These are phyloP conservation scores for Tetramorium bicarinatum DNA, from an alignment of 2,888 invertebrate species.

Conservation along the genomic window DNA sequence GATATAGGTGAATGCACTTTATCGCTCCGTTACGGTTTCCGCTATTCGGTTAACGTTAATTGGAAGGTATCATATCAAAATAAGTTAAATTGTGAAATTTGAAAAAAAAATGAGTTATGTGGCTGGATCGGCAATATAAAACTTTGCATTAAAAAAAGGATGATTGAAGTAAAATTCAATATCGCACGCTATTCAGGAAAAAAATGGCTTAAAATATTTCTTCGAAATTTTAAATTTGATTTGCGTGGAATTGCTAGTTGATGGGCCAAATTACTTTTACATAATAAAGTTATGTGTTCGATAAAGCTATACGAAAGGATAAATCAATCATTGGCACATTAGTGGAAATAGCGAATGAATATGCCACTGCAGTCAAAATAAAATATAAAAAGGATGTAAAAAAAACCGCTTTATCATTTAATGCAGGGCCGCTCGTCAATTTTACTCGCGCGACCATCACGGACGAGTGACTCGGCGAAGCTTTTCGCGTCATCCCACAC, in stretches of 20 bases:
- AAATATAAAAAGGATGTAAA: conserved; percentile 24
- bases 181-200: not conserved
- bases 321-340: conserved; percentile 33
- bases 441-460: conserved; percentile 45
- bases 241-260: not conserved
- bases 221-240: conserved; percentile 39
- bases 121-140: not conserved
- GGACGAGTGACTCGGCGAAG: conserved; percentile 45
- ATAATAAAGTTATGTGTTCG: conserved; percentile 20
- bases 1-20: not conserved
- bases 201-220: conserved; percentile 29
- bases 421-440: conserved; percentile 53
- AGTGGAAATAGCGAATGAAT: conserved; percentile 33
- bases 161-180: conserved; percentile 18
- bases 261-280: conserved; percentile 32
- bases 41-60: conserved; percentile 19
- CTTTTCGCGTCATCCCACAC: conserved; percentile 50
- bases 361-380: conserved; percentile 25
- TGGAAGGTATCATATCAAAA: conserved; percentile 21
- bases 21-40: conserved; percentile 6
- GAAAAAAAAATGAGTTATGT: not conserved
- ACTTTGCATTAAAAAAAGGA: not conserved
- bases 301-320: conserved; percentile 4
- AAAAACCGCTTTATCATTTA: conserved; percentile 49
- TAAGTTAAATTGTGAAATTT: conserved; percentile 20